Percentiles rank a stretch among this genome's conserved stretches.
Conservation (phyloP, 2,888 invertebrate species). For the Spialia ferax region DNA sequence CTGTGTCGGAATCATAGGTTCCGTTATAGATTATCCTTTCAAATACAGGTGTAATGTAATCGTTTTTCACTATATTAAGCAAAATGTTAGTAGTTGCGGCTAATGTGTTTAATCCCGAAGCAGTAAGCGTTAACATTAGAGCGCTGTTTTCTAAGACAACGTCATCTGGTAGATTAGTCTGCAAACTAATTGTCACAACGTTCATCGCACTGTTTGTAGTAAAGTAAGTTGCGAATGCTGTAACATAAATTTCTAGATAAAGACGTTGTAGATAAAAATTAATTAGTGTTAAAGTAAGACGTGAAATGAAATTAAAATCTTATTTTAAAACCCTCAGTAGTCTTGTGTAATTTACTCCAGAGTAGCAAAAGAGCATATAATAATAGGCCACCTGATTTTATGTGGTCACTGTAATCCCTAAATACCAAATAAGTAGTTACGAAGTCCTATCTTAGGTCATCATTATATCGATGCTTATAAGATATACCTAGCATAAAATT, state of each 20-base stretch:
- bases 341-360: no score
- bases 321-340: no score
- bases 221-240: slow-evolving; percentile 28
- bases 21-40: slow-evolving; percentile 60
- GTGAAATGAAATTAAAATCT: no score
- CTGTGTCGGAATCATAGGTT: slow-evolving; percentile 53
- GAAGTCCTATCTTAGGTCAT: no score
- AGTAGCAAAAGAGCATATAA: no score
- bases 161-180: slow-evolving; percentile 11
- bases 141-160: slow-evolving; percentile 17
- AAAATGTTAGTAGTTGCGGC: slow-evolving; percentile 19
- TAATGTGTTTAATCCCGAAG: slow-evolving; percentile 17
- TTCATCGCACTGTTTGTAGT: neutral
- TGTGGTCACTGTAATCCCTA: no score
- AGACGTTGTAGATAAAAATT: neutral
- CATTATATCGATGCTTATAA: no score
- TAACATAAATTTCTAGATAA: neutral
- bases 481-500: no score
- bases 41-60: slow-evolving; percentile 56
- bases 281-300: no score
- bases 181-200: slow-evolving; percentile 15
- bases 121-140: slow-evolving; percentile 16
- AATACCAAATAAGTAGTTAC: no score
- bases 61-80: slow-evolving; percentile 28
- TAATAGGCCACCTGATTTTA: no score